These are phyloP conservation scores for Drosophila suboccidentalis DNA, from an alignment of 2,888 invertebrate genomes.

Conservation along the genomic window DNA sequence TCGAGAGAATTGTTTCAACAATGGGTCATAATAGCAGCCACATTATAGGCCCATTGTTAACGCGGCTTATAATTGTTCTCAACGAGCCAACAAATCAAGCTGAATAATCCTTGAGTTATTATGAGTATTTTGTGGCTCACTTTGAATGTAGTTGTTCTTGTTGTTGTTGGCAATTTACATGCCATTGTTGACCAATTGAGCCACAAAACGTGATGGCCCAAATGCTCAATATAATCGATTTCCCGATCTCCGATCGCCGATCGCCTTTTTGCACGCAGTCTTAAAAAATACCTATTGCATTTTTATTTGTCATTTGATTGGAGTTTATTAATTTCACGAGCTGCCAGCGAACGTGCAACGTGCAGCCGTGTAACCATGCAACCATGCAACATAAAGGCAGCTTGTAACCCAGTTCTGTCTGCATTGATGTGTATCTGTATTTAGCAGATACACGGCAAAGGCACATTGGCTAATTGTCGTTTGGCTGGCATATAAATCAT, in stretches of 20 bases:
- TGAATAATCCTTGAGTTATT: constrained; percentile 68
- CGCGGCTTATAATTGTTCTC: constrained; percentile 65
- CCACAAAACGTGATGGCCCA: constrained; percentile 68
- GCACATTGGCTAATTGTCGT: constrained; percentile 72
- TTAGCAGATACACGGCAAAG: constrained; percentile 60
- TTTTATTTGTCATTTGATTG: constrained; percentile 41
- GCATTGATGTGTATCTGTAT: constrained; percentile 67
- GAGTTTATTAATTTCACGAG: constrained; percentile 67
- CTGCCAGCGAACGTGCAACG: constrained; percentile 20
- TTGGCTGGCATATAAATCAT: constrained; percentile 70
- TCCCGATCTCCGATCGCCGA: constrained; percentile 19
- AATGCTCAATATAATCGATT: constrained; percentile 50
- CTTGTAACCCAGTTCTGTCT: constrained; percentile 72
- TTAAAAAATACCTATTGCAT: constrained; percentile 23
- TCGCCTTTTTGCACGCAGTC: constrained; percentile 44
- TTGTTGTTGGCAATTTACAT: constrained; percentile 58
- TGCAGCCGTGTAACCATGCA: constrained; percentile 38
- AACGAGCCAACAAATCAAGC: constrained; percentile 42
- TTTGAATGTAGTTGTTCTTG: constrained; percentile 32
- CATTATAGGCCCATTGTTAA: constrained; percentile 46
- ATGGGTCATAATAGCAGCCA: constrained; percentile 38
- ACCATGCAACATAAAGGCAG: constrained; percentile 17
- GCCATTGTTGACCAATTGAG: constrained; percentile 60
- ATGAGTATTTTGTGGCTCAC: constrained; percentile 53
- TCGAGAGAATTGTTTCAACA: constrained; percentile 28